Evolutionary conservation across 2,888 invertebrate genomes (phyloP), one percentile per base, ranked within the genome.

Genomic region (Adela reaumurella): DNA sequence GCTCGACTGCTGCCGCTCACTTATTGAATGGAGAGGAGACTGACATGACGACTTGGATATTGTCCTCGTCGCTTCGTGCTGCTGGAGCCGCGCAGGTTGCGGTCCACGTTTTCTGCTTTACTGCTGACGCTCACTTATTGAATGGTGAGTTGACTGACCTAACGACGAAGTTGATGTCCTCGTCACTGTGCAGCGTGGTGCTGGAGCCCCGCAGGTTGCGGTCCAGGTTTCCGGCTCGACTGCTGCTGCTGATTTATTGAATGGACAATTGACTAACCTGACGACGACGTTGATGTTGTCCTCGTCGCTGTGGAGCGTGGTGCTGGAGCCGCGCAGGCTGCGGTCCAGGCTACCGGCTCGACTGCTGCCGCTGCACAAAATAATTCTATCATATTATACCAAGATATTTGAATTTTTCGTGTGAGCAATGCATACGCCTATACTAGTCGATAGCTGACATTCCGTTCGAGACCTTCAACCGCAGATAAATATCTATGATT

Each of bases 251-350:
- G 62, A n/a, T n/a, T n/a, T n/a, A n/a, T n/a, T n/a, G n/a, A n/a
- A n/a, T n/a, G n/a, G n/a, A n/a, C n/a, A n/a, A 24, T 4, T 24
- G 24, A 24, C 65, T 68, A 67, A 90, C 91, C 92, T 85, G 54
- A 94, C 88, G 24, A 92, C 92, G 10, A 94, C 94, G 66, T 92
- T 92, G 59, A 94, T 92, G 61, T 92, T 94, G 64, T 93, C 92
- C 60, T 91, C 90, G 19, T 82, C 82, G 28, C 81, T 70, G 56
- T 81, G 81, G 56, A 77, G 70, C 0, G 74, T 72, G 14, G 68
- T 68, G 56, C 68, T 74, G 55, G 79, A 77, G 10, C 74, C 74
- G 1, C 73, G 62, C 1, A 71, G 71, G 60, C 78, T 79, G 17
- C 74, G 66, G 58, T 74, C 79, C 54, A 70, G 52, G 51, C 78